Percentiles rank a stretch among this genome's conserved stretches.
Conservation (phyloP, 2,113 vertebrate species). For the Erinaceus europaeus region DNA sequence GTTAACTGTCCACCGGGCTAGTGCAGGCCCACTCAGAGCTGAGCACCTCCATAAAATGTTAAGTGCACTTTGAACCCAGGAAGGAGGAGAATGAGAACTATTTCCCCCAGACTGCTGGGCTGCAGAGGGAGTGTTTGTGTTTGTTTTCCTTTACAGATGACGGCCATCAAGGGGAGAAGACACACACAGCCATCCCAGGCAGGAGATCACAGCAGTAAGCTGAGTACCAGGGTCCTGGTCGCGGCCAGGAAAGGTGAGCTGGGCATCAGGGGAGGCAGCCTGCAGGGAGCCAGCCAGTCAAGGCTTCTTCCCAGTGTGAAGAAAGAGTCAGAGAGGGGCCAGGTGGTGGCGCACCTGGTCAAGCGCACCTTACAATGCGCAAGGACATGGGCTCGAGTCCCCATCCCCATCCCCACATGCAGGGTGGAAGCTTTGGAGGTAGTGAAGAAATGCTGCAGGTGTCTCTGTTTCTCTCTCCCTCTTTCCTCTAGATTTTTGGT, state of each 20-base stretch:
- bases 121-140: not conserved
- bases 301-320: no score
- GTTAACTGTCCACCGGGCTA: conserved; percentile 63
- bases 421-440: no score
- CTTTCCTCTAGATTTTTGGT: no score
- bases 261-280: not conserved
- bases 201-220: not conserved
- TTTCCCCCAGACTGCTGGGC: conserved; percentile 50
- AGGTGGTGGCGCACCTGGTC: not conserved
- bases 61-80: conserved; percentile 57
- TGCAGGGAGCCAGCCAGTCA: no score
- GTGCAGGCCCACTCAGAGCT: conserved; percentile 38
- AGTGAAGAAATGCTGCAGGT: no score
- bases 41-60: conserved; percentile 41
- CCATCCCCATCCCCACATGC: no score
- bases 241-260: not conserved
- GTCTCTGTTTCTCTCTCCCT: no score
- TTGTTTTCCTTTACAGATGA: conserved; percentile 38
- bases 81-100: conserved; percentile 26
- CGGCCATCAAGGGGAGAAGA: conserved; percentile 24
- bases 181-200: not conserved
- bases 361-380: not conserved
- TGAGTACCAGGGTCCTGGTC: not conserved
- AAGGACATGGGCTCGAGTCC: no score
- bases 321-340: not conserved